These are phyloP conservation scores for Gouania willdenowi DNA, from an alignment of 2,797 vertebrate genomes.

Conservation along the genomic window DNA sequence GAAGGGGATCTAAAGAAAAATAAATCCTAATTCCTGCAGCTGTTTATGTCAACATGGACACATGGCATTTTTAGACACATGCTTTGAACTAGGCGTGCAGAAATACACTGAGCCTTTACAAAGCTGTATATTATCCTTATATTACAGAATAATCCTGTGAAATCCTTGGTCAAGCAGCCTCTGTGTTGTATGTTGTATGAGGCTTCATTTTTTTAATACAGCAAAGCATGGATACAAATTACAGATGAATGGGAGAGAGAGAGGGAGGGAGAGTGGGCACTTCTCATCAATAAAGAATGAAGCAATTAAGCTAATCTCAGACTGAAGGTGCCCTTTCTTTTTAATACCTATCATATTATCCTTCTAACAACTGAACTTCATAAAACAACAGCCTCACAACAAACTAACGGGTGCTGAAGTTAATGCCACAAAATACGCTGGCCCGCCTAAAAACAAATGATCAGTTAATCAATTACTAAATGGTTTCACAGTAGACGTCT, in stretches of 20 bases:
- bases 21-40: slow-evolving; percentile 53
- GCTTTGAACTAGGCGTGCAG: slow-evolving; percentile 8
- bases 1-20: slow-evolving; percentile 55
- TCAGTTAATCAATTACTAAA: background rate
- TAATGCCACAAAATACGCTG: background rate
- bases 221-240: slow-evolving; percentile 23
- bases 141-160: slow-evolving; percentile 39
- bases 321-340: slow-evolving; percentile 61
- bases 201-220: slow-evolving; percentile 24
- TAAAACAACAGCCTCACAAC: slow-evolving; percentile 11
- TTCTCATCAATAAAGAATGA: slow-evolving; percentile 72
- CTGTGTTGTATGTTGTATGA: slow-evolving; percentile 12
- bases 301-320: slow-evolving; percentile 67
- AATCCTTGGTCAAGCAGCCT: slow-evolving; percentile 29
- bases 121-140: slow-evolving; percentile 36
- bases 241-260: slow-evolving; percentile 31
- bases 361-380: slow-evolving; percentile 32
- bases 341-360: slow-evolving; percentile 31
- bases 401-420: background rate
- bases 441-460: background rate
- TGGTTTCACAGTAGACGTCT: too few species aligned
- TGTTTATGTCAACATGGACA: slow-evolving; percentile 49
- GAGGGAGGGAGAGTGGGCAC: slow-evolving; percentile 21
- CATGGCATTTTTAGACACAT: slow-evolving; percentile 23
- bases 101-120: slow-evolving; percentile 32